Evolutionary conservation across 1,140 invertebrate genomes (phyloP).

Genomic region (Eurosta solidaginis): DNA sequence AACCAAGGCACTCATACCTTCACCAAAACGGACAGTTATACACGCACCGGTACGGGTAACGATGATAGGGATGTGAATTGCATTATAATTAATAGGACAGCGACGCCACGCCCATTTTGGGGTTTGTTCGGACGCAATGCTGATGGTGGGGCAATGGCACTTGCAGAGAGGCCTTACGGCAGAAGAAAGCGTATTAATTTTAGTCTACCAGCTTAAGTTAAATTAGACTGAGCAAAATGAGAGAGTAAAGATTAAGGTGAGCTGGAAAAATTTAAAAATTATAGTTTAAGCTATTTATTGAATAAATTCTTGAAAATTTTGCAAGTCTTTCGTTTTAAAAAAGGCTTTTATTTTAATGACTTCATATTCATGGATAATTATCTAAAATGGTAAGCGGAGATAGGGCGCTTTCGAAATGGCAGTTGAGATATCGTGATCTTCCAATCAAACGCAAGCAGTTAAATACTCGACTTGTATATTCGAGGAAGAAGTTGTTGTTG

Average conservation of each 20-base stretch:
- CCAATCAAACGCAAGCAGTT: too few relatives aligned
- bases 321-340: too few relatives aligned
- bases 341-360: too few relatives aligned
- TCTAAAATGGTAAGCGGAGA: too few relatives aligned
- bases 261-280: constrained; percentile 12
- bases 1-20: neutral
- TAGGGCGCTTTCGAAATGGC: too few relatives aligned
- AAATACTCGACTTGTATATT: too few relatives aligned
- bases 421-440: too few relatives aligned
- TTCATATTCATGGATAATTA: too few relatives aligned
- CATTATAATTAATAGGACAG: constrained; percentile 55
- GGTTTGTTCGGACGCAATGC: constrained; percentile 49
- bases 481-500: too few relatives aligned
- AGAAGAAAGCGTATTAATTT: constrained; percentile 48
- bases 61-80: constrained; percentile 49
- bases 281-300: neutral
- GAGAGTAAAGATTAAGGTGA: constrained; percentile 22
- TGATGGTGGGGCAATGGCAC: neutral
- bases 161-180: constrained; percentile 40
- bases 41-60: constrained; percentile 32
- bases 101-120: constrained; percentile 53
- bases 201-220: constrained; percentile 40
- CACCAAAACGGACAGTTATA: constrained; percentile 32
- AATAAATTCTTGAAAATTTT: too few relatives aligned
- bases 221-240: neutral